Evolutionary conservation across 2,888 invertebrate genomes (phyloP), one percentile per base, ranked within the genome.

Genomic region (Trichacis sp.): DNA sequence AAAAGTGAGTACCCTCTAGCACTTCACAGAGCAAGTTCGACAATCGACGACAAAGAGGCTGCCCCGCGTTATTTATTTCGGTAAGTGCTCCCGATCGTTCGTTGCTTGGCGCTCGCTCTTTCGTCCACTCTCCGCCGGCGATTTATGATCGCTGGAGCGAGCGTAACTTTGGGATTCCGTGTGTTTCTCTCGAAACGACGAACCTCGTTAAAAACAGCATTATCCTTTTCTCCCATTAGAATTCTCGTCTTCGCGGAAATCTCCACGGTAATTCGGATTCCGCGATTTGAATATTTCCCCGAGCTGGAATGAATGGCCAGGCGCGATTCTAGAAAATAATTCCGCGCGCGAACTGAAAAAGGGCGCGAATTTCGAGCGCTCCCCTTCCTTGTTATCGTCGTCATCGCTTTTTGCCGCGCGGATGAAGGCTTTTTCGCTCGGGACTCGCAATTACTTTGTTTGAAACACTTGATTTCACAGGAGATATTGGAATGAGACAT

Each of bases 1-100:
- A 24, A 52, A 54, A 54, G 20, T 29, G 49, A 48, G 63, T 64
- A n/a, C 64, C 63, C 66, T 53, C 55, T 65, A 67, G 61, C 62
- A 56, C 55, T 51, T 57, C 52, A 51, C 56, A 64, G 67, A 69
- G 71, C 63, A 77, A 79, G 79, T 80, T 80, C 74, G 80, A 78
- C 78, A 78, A 80, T 80, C 76, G 79, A 77, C 79, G 79, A 79
- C 79, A 80, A 79, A 79, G 79, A 77, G 78, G 77, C 75, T 75
- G 75, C 71, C 65, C 72, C 64, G 64, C 71, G 79, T 80, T 80
- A 80, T 80, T 80, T 80, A 80, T 80, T 79, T 80, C 79, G 69
- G 77, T 79, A 79, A 80, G 80, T 79, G 79, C 79, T 78, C 78
- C 73, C 75, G 73, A 77, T 76, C 78, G 74, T 72, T 73, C 75